phyloP scores from a whole-genome alignment of 2,888 invertebrate genomes.

The Drosophila monieri region DNA sequence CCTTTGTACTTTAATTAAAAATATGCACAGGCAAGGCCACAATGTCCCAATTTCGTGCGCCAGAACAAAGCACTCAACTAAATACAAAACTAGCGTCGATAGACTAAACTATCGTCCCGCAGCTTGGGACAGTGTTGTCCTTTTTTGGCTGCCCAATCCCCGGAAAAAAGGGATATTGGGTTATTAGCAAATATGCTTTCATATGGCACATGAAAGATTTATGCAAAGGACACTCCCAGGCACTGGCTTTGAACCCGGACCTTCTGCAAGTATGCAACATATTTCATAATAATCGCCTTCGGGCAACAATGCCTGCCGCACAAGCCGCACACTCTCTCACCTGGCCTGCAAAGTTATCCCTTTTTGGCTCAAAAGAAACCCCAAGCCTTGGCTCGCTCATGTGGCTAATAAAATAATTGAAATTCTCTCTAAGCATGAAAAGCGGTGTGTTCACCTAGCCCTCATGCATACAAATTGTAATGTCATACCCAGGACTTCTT shows the following conservation, averaged over 20 bases:
- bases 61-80: constrained; percentile 71
- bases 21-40: constrained; percentile 60
- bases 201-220: constrained; percentile 73
- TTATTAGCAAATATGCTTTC: constrained; percentile 76
- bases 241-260: constrained; percentile 40
- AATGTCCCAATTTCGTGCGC: constrained; percentile 48
- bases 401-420: constrained; percentile 78
- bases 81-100: constrained; percentile 64
- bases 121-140: constrained; percentile 35
- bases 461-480: constrained; percentile 43
- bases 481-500: constrained; percentile 35
- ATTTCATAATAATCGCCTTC: constrained; percentile 75
- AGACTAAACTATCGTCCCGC: constrained; percentile 26
- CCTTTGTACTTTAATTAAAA: constrained; percentile 73
- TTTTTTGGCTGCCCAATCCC: constrained; percentile 52
- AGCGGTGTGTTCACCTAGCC: constrained; percentile 24
- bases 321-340: constrained; percentile 43
- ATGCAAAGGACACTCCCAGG: constrained; percentile 51
- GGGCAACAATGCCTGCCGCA: constrained; percentile 61
- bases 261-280: constrained; percentile 54
- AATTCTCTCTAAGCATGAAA: constrained; percentile 66
- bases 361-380: constrained; percentile 50
- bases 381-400: constrained; percentile 47
- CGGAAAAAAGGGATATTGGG: constrained; percentile 67
- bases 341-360: constrained; percentile 56